Percentiles rank a stretch among this genome's conserved stretches.
Conservation (phyloP, 2,888 invertebrate genomes). For the Lithophane leautieri region DNA sequence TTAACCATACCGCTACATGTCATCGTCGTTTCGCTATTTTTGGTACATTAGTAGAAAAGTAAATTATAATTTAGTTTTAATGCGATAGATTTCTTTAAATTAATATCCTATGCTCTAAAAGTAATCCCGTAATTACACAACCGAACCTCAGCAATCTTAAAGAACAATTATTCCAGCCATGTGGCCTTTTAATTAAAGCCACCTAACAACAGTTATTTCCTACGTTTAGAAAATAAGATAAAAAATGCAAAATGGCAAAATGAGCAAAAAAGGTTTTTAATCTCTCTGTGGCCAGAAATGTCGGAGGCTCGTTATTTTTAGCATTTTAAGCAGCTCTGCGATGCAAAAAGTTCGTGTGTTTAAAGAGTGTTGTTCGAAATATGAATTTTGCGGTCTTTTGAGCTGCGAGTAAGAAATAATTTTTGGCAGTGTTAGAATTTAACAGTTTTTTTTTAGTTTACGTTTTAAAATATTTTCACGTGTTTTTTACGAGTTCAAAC, state of each 20-base stretch:
- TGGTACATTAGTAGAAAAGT: neutral
- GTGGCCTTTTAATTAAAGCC: slow-evolving; percentile 41
- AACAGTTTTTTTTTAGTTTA: neutral
- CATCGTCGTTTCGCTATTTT: neutral
- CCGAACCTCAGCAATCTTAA: slow-evolving; percentile 3
- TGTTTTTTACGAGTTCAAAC: neutral
- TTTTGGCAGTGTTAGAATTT: neutral
- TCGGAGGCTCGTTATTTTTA: slow-evolving; percentile 54
- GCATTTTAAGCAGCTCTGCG: slow-evolving; percentile 43
- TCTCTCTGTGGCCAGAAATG: slow-evolving; percentile 38
- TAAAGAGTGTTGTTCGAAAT: slow-evolving; percentile 37
- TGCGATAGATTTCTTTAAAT: neutral
- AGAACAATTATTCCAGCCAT: slow-evolving; percentile 31
- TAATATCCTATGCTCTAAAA: neutral
- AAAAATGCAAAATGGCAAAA: no score
- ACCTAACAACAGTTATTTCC: slow-evolving; percentile 35
- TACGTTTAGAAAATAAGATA: slow-evolving; percentile 27
- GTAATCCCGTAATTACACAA: neutral
- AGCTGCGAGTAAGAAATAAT: slow-evolving; percentile 4
- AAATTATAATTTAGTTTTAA: neutral
- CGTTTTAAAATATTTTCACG: neutral
- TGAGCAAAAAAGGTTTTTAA: slow-evolving; percentile 52
- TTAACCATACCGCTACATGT: neutral
- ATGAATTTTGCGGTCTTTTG: slow-evolving; percentile 44
- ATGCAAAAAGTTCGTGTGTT: slow-evolving; percentile 57